Evolutionary conservation across 2,797 vertebrate genomes (phyloP).

Genomic region (Syncerus caffer): DNA sequence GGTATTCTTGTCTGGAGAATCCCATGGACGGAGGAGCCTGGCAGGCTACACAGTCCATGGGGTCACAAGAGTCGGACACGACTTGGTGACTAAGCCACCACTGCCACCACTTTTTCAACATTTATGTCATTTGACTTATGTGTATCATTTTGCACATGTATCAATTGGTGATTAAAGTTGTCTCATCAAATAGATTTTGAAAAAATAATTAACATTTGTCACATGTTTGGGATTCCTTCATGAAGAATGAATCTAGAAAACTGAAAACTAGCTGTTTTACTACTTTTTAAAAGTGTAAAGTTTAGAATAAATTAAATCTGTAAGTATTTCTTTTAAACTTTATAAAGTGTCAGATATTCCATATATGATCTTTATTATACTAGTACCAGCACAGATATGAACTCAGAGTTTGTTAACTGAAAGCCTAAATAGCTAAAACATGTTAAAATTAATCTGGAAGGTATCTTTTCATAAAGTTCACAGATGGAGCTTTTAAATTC

Average conservation of each 20-base stretch:
- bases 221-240: neutral
- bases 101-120: neutral
- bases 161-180: neutral
- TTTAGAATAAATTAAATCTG: constrained; percentile 19
- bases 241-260: neutral
- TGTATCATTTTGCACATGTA: neutral
- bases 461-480: neutral
- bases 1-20: neutral
- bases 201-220: neutral
- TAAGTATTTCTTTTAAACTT: neutral
- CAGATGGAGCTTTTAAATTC: neutral
- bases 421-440: constrained; percentile 7
- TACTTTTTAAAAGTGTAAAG: neutral
- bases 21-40: neutral
- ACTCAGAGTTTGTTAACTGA: neutral
- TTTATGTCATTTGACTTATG: neutral
- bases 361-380: neutral
- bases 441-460: neutral
- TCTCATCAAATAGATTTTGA: constrained; percentile 11
- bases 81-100: neutral
- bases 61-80: neutral
- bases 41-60: neutral
- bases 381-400: neutral
- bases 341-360: neutral
- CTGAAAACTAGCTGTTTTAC: neutral